Evolutionary conservation across 2,113 vertebrate genomes (phyloP), one percentile per base, ranked within the genome.

Genomic region (Vidua macroura): DNA sequence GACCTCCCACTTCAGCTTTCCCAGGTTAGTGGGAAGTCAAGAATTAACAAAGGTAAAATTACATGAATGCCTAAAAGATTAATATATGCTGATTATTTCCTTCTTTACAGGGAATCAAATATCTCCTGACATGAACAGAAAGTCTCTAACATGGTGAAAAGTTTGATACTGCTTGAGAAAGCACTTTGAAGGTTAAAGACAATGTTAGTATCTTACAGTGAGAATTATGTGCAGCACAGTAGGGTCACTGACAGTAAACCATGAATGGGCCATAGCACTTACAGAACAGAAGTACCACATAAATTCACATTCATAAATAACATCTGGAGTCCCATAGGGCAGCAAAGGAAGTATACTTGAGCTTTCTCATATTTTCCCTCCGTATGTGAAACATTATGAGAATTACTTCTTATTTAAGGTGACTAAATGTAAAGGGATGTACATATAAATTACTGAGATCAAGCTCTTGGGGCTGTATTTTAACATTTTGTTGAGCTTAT

Each of bases 11-110:
- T 94, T 90, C 49, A 85, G 77, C 51, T 66, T 83, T 93, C 87
- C 72, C 66, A 95, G 39, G 41, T 93, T 95, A 77, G 37, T 23
- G 78, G 43, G 44, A 95, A 95, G 64, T 82, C 48, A 86, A 82
- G 62, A 63, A 90, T 74, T 92, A 94, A 83, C 12, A 7, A 66
- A 83, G 24, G 37, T 25, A 67, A 88, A 94, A 96, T 77, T 56
- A n/a, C 37, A 27, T 14, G 2, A 82, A 66, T 39, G 27, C 55
- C 67, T 70, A 12, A 22, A 92, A 83, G 37, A 76, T 52, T 68
- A 51, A 73, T 85, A 66, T 73, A 66, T 77, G 41, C 41, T 15
- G 41, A 43, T 43, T 43, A 43, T 43, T 91, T 89, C 55, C 49
- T 66, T 90, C 27, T 85, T 90, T 88, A 81, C 14, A 75, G 56